Evolutionary conservation across 2,797 vertebrate species (phyloP), one percentile per base, ranked within the genome.

Genomic region (Moxostoma hubbsi): DNA sequence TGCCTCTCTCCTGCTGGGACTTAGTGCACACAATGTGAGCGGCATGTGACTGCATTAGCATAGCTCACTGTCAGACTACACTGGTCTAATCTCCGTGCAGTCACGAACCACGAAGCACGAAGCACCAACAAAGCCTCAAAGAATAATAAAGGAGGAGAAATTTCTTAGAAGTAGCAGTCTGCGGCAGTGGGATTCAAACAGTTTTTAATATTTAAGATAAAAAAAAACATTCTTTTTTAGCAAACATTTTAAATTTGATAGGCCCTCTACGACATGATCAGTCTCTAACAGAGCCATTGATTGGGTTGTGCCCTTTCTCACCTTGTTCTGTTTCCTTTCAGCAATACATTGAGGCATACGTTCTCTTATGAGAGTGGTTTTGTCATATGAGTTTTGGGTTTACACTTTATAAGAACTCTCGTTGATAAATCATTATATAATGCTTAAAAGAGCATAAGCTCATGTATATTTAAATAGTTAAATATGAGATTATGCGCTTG

Each of bases 41-140:
- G 87, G 87, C 92, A 93, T 93, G 92, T 93, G 91, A 93, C 87
- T 84, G 88, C 81, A 90, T 89, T 91, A 92, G 90, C 89, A 89
- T 77, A 75, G 83, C 75, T 82, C 64, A 74, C 57, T 75, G 66
- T 75, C 63, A 84, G 65, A 74, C 67, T 72, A 89, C 88, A 87
- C 83, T 81, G 77, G 83, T 85, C 71, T 90, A 92, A 93, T 91
- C 90, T 89, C 84, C 70, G 43, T 73, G 80, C 83, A 90, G 88
- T 89, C 91, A 84, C 81, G 63, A 83, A 81, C 46, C 36, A 55
- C 50, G n/a, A n/a, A n/a, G n/a, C n/a, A n/a, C n/a, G n/a, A n/a
- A 75, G 80, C 18, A 49, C 69, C 73, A 66, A 66, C 64, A 78
- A 47, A 69, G 65, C 75, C 72, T 51, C 46, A 54, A 65, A 84